These are phyloP conservation scores for Cabera pusaria DNA, from an alignment of 2,888 invertebrate genomes.

Conservation along the genomic window DNA sequence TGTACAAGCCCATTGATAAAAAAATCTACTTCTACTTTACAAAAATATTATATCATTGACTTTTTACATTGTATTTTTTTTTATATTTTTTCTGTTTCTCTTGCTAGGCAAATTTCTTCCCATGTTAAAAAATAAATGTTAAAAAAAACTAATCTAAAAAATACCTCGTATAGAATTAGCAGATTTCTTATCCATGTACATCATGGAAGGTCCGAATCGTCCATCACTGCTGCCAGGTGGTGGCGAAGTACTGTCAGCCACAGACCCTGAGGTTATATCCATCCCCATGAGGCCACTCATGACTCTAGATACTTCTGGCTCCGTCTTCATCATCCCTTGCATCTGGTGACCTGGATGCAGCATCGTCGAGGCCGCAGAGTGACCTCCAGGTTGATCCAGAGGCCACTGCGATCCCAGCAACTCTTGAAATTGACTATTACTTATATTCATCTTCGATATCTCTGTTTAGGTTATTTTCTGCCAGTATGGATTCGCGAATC, in stretches of 20 bases:
- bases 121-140: no score
- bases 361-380: slow-evolving; percentile 74
- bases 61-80: no score
- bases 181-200: slow-evolving; percentile 84
- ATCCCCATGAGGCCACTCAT: slow-evolving; percentile 72
- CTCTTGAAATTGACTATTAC: slow-evolving; percentile 76
- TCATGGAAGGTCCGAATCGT: slow-evolving; percentile 72
- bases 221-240: slow-evolving; percentile 77
- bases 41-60: no score
- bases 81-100: no score
- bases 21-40: no score
- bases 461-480: slow-evolving; percentile 57
- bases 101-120: no score
- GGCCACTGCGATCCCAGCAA: slow-evolving; percentile 80
- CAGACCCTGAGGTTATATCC: slow-evolving; percentile 65
- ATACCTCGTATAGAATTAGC: slow-evolving; percentile 87
- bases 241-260: slow-evolving; percentile 85
- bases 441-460: slow-evolving; percentile 53
- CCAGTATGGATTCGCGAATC: slow-evolving; percentile 63
- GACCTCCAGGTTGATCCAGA: slow-evolving; percentile 76
- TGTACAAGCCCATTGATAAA: no score
- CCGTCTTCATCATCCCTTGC: slow-evolving; percentile 66
- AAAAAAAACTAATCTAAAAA: no score
- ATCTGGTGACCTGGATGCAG: slow-evolving; percentile 59
- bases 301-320: slow-evolving; percentile 60